Evolutionary conservation across 2,113 vertebrate species (phyloP).

Genomic region (Podilymbus podiceps): DNA sequence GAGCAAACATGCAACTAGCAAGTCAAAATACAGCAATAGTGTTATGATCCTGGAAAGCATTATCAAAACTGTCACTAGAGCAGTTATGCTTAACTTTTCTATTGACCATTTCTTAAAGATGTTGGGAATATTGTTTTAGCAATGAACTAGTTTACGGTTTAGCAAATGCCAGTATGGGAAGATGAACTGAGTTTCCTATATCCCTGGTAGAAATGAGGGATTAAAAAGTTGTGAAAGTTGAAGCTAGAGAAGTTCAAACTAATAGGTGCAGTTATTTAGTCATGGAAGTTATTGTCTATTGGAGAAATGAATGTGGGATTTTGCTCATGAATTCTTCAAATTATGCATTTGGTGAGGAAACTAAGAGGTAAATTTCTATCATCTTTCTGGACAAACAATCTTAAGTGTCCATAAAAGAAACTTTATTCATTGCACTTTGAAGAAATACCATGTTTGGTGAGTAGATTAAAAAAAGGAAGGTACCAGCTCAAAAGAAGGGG

Average conservation of each 20-base stretch:
- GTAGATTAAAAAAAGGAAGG: background rate
- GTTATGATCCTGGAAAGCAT: background rate
- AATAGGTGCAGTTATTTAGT: background rate
- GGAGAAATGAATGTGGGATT: background rate
- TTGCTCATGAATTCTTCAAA: background rate
- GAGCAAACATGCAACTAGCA: background rate
- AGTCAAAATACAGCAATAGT: background rate
- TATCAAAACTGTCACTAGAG: background rate
- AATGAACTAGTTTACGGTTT: background rate
- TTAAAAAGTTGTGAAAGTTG: background rate
- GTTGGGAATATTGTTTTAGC: background rate
- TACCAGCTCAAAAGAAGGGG: background rate
- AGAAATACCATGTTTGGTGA: background rate
- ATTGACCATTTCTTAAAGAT: background rate
- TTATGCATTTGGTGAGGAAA: background rate
- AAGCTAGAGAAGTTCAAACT: background rate
- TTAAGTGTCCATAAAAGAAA: background rate
- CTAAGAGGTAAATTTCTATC: background rate
- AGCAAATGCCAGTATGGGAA: background rate
- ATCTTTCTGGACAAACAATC: background rate
- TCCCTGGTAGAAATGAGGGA: background rate
- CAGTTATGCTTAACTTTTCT: background rate
- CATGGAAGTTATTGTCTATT: background rate
- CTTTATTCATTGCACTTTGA: background rate
- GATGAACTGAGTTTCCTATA: background rate